phyloP scores from a whole-genome alignment of 1,140 invertebrate species.

The Scylla paramamosain region DNA sequence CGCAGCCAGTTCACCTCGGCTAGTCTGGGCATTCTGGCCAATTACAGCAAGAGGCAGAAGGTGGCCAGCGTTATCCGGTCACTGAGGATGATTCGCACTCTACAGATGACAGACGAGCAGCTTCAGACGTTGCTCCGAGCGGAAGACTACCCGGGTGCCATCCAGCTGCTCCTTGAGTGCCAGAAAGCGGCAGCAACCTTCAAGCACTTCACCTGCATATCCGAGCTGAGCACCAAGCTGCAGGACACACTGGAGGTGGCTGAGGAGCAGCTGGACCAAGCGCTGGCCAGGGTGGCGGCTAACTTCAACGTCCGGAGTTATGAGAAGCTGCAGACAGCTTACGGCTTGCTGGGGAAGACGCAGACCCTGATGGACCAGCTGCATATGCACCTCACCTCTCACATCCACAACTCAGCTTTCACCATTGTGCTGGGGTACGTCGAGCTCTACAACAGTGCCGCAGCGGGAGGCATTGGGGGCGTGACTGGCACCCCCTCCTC shows the following conservation, averaged over 20 bases:
- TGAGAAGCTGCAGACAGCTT: constrained; percentile 83
- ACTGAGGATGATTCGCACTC: constrained; percentile 77
- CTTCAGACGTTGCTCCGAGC: constrained; percentile 90
- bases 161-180: constrained; percentile 92
- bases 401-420: constrained; percentile 94
- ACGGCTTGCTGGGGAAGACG: constrained; percentile 91
- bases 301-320: constrained; percentile 78
- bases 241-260: constrained; percentile 95
- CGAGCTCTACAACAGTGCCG: constrained; percentile 80
- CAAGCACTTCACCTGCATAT: constrained; percentile 92
- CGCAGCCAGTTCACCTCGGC: constrained; percentile 88
- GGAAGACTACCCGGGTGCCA: constrained; percentile 94
- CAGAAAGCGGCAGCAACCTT: constrained; percentile 90
- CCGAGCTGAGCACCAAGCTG: constrained; percentile 90
- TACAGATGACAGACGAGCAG: constrained; percentile 87
- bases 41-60: constrained; percentile 77
- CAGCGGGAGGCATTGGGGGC: constrained; percentile 29
- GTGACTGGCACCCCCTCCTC: constrained; percentile 56
- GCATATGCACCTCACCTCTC: constrained; percentile 96
- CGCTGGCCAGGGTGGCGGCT: constrained; percentile 87
- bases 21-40: constrained; percentile 76
- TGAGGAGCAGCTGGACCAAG: constrained; percentile 94
- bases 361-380: constrained; percentile 96
- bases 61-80: constrained; percentile 77
- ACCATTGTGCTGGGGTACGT: constrained; percentile 88